A percentile compares a stretch with the other conserved stretches of the same genome.
Evolutionary conservation across 2,797 vertebrate species (phyloP).

Genomic region (Falco naumanni): DNA sequence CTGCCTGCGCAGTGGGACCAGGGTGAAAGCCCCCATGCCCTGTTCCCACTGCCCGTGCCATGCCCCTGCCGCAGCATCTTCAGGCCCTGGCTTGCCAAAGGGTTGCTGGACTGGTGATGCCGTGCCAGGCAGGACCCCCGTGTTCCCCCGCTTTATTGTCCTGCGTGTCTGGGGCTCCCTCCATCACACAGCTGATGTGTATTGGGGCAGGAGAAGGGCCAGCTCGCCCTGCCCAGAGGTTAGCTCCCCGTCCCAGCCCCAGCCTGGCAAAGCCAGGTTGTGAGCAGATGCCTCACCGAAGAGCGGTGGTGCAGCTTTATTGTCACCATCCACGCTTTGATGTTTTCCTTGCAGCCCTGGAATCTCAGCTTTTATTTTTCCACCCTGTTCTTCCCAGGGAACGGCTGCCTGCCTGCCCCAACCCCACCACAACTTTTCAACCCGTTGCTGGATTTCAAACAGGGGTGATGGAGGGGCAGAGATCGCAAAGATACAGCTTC

Average conservation of each 20-base stretch:
- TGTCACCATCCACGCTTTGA: background rate
- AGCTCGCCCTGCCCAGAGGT: background rate
- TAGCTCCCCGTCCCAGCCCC: background rate
- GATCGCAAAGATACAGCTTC: background rate
- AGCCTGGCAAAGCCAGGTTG: background rate
- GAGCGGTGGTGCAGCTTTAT: background rate
- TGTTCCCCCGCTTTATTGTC: background rate
- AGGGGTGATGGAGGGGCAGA: slow-evolving; percentile 1
- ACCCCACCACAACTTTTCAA: background rate
- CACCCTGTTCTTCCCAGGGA: background rate
- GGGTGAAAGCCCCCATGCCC: background rate
- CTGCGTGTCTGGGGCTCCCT: background rate
- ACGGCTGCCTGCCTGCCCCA: background rate
- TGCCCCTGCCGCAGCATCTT: background rate
- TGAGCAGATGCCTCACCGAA: background rate
- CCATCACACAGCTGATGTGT: background rate
- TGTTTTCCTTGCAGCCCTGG: slow-evolving; percentile 36
- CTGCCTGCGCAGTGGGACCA: rapidly evolving
- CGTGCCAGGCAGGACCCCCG: background rate
- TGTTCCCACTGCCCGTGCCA: rapidly evolving
- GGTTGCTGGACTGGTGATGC: background rate
- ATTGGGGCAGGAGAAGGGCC: background rate
- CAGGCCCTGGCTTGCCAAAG: background rate
- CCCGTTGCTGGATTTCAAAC: background rate
- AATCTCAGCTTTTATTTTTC: slow-evolving; percentile 39